Conservation (phyloP, 1,140 invertebrate genomes). For the Eumeta japonica region DNA sequence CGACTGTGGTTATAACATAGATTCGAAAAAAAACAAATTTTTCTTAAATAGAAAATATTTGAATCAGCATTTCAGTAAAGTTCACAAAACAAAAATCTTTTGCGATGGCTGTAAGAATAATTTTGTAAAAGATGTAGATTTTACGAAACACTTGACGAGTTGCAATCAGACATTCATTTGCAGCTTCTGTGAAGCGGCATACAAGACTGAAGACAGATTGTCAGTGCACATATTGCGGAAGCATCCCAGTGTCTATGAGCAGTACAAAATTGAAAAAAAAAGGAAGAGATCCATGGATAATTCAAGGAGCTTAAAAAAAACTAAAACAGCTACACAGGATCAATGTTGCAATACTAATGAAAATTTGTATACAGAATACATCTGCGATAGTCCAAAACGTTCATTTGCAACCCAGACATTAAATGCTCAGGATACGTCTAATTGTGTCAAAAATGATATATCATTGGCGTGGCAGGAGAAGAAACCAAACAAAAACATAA, state of each 20-base stretch:
- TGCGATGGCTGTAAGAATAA: slow-evolving; percentile 19
- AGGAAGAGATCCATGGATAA: slow-evolving; percentile 19
- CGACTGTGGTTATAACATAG: slow-evolving; percentile 20
- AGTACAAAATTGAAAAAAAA: slow-evolving; percentile 31
- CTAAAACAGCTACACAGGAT: slow-evolving; percentile 6
- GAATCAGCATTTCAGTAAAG: slow-evolving; percentile 39
- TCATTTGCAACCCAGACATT: slow-evolving; percentile 37
- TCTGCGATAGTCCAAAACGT: slow-evolving; percentile 33
- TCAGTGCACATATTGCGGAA: slow-evolving; percentile 32
- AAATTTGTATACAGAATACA: slow-evolving; percentile 13
- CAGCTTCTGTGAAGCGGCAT: slow-evolving; percentile 22
- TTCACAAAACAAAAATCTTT: slow-evolving; percentile 22
- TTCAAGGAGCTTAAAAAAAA: too few species aligned
- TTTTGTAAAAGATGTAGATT: slow-evolving; percentile 17
- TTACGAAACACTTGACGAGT: slow-evolving; percentile 20
- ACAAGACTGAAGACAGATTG: slow-evolving; percentile 26
- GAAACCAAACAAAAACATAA: slow-evolving; percentile 25
- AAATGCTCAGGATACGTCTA: slow-evolving; percentile 15
- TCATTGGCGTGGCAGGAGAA: slow-evolving; percentile 20
- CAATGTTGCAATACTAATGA: slow-evolving; percentile 14
- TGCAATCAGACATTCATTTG: slow-evolving; percentile 28
- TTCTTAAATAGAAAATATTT: slow-evolving; percentile 31
- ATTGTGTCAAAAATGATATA: slow-evolving; percentile 38
- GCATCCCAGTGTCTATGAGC: slow-evolving; percentile 30
- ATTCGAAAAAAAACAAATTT: slow-evolving; percentile 18